Base-by-base conservation (phyloP, 2,888 invertebrate species). In the Lasiommata megera region DNA sequence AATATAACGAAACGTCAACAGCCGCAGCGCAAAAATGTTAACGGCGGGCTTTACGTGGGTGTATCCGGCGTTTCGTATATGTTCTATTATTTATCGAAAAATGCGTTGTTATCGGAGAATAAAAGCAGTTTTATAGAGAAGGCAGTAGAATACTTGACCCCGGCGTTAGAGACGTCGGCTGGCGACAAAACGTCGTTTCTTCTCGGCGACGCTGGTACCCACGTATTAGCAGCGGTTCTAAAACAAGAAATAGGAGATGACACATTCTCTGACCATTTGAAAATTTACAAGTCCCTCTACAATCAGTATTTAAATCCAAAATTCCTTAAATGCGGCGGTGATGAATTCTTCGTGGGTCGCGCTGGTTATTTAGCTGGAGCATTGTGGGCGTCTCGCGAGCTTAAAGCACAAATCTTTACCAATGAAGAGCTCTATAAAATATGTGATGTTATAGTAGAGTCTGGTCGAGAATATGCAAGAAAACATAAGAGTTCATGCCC, bases 271-370 rank as follows among this genome's bases (percentile, higher is more conserved):
- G 79, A 84, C 9, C 77, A 78, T 28, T 71, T 92, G 1, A 72
- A 84, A 1, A 73, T 76, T 23, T 88, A 88, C 60, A 85, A 84
- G 58, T 80, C 88, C 8, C 79, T 92, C 7, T 81, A 88, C 37
- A 58, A 56, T 9, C 70, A 70, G 8, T 89, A 80, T 61, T 67
- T 89, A 18, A 77, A 79, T 54, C 82, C 86, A 0, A 85, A 77
- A 64, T 94, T 94, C 69, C 82, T 93, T 9, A 91, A 92, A 71
- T 92, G 92, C 71, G 95, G 95, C 14, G 95, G 95, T 31, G 97
- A 97, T 81, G 97, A 97, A 79, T 85, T 96, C 17, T 94, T 97
- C 71, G 96, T 97, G 0, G 97, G 97, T 0, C 92, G 97, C 62
- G 94, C 97, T 41, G 97, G 97, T 0, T 97, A 95, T 70, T 77